Evolutionary conservation across 2,113 vertebrate species (phyloP).

Genomic region (Sterrhoptilus dennistouni): DNA sequence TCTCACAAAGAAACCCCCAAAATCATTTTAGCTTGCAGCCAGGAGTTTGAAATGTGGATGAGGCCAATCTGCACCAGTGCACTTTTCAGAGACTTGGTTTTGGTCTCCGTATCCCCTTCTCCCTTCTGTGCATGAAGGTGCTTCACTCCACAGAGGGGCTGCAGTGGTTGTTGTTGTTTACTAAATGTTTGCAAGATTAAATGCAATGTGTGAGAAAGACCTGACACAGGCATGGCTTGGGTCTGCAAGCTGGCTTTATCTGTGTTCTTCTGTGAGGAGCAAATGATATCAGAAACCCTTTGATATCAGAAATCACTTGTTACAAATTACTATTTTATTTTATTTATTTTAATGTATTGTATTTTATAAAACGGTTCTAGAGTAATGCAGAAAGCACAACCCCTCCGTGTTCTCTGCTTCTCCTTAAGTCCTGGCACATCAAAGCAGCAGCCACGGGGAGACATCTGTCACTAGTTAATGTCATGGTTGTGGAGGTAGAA

Average conservation of each 20-base stretch:
- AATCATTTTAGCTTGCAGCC: background rate
- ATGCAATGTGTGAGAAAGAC: background rate
- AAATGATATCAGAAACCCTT: background rate
- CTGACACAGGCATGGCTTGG: background rate
- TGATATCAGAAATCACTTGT: rapidly evolving
- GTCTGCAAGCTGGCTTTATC: background rate
- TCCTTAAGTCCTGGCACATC: constrained; percentile 33
- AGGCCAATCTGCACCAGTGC: background rate
- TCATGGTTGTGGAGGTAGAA: constrained; percentile 49
- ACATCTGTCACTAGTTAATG: constrained; percentile 67
- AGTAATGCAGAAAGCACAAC: background rate
- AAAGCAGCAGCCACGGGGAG: constrained; percentile 52
- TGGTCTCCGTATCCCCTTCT: background rate
- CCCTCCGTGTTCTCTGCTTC: background rate
- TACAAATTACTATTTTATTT: background rate
- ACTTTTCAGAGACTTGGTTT: background rate
- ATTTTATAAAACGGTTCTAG: background rate
- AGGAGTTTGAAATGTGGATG: background rate
- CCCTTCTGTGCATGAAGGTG: background rate
- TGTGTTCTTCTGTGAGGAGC: background rate
- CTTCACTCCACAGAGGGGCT: background rate
- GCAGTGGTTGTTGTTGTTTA: background rate
- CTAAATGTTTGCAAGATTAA: background rate
- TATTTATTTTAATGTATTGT: background rate
- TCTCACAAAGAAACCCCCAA: background rate